A percentile compares a stretch with the other conserved stretches of the same genome.
Conservation (phyloP, 2,797 vertebrate species). For the Acrocephalus scirpaceus region DNA sequence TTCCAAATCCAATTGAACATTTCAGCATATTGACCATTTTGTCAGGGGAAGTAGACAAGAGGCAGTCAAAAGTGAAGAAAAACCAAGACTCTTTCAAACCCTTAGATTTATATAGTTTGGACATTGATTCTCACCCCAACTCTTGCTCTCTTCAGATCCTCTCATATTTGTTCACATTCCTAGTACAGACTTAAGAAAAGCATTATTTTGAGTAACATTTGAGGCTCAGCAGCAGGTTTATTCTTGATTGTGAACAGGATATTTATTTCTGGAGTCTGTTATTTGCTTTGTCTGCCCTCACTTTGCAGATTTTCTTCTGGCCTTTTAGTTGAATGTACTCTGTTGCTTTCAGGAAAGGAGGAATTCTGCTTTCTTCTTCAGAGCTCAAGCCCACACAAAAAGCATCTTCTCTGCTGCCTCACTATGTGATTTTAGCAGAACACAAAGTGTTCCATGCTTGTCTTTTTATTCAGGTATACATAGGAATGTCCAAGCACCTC, state of each 20-base stretch:
- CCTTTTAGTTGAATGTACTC: background rate
- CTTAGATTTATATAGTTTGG: background rate
- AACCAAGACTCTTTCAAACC: background rate
- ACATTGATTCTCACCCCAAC: background rate
- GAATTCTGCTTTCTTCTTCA: background rate
- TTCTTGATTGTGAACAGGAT: background rate
- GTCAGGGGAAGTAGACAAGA: background rate
- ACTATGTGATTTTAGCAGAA: background rate
- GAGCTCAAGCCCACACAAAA: background rate
- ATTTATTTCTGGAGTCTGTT: background rate
- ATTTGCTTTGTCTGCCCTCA: background rate
- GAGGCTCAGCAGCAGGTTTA: background rate
- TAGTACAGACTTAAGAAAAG: background rate
- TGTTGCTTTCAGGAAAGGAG: background rate
- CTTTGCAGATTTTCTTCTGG: background rate
- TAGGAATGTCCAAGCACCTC: background rate
- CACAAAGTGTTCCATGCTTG: background rate
- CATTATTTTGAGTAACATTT: background rate
- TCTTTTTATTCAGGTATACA: background rate
- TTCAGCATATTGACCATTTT: background rate
- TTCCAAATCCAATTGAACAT: background rate
- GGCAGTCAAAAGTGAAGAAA: background rate
- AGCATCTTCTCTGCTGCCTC: background rate
- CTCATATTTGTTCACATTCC: background rate
- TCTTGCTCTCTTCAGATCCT: background rate